phyloP scores from a whole-genome alignment of 2,113 vertebrate species.

The Caloenas nicobarica region DNA sequence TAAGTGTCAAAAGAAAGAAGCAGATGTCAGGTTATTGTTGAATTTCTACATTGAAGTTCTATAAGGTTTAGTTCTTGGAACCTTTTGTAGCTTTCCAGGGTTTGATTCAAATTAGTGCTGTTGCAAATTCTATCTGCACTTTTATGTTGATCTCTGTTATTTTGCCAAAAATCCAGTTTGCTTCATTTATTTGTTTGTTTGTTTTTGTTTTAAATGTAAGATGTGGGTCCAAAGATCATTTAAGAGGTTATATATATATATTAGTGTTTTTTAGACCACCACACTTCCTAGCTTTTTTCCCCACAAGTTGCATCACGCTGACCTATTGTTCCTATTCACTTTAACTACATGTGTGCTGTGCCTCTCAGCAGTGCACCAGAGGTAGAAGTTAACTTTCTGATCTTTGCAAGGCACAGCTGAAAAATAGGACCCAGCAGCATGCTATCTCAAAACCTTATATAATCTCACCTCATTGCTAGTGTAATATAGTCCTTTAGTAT shows the following conservation, averaged over 20 bases:
- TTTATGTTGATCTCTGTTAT: constrained; percentile 13
- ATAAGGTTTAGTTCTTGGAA: constrained; percentile 14
- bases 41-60: constrained; percentile 28
- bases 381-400: not conserved
- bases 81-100: constrained; percentile 30
- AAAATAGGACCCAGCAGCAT: constrained; percentile 3
- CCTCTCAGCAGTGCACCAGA: not conserved
- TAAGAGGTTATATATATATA: not conserved
- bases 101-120: constrained; percentile 24
- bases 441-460: not conserved
- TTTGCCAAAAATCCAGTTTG: not conserved
- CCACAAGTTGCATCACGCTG: not conserved
- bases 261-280: not conserved
- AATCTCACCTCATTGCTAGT: not conserved
- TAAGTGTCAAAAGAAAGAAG: constrained; percentile 29
- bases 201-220: not conserved
- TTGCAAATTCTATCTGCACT: constrained; percentile 27
- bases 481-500: not conserved
- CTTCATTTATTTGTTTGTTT: not conserved
- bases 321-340: constrained; percentile 18
- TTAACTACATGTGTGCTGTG: constrained; percentile 30
- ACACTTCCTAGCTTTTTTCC: not conserved
- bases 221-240: not conserved
- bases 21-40: constrained; percentile 24
- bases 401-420: not conserved